These are phyloP conservation scores for Monopterus albus DNA, from an alignment of 2,113 vertebrate species.

Conservation along the genomic window DNA sequence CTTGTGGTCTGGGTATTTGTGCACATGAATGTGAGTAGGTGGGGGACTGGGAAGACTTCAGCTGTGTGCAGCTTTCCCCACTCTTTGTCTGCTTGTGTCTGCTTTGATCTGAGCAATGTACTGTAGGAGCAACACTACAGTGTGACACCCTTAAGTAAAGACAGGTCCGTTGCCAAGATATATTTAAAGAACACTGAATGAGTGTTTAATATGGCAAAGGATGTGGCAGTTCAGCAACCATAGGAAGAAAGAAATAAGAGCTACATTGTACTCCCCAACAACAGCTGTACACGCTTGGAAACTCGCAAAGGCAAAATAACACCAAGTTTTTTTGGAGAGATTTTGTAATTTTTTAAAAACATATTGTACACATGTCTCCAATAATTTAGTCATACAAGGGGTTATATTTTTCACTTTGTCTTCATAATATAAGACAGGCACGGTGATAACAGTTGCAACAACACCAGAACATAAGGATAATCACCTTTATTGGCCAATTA, in stretches of 20 bases:
- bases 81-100: constrained; percentile 25
- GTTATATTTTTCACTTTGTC: constrained; percentile 51
- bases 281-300: constrained; percentile 25
- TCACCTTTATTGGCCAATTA: too few species aligned
- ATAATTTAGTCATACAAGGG: constrained; percentile 31
- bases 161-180: constrained; percentile 55
- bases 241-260: constrained; percentile 39
- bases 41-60: constrained; percentile 30
- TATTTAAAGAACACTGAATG: constrained; percentile 57
- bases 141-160: constrained; percentile 51
- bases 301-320: constrained; percentile 8
- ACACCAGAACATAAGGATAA: too few species aligned
- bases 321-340: constrained; percentile 4
- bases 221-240: constrained; percentile 30
- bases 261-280: constrained; percentile 32
- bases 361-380: constrained; percentile 3
- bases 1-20: constrained; percentile 17
- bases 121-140: constrained; percentile 37
- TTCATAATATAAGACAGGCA: constrained; percentile 15
- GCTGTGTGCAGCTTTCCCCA: constrained; percentile 47
- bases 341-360: constrained; percentile 36
- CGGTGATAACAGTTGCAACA: constrained; percentile 19
- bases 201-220: constrained; percentile 57
- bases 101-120: constrained; percentile 57
- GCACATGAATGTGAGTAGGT: constrained; percentile 35